A percentile compares a stretch with the other conserved stretches of the same genome.
These are phyloP conservation scores for Melanchra persicariae DNA, from an alignment of 2,888 invertebrate genomes.

Conservation along the genomic window DNA sequence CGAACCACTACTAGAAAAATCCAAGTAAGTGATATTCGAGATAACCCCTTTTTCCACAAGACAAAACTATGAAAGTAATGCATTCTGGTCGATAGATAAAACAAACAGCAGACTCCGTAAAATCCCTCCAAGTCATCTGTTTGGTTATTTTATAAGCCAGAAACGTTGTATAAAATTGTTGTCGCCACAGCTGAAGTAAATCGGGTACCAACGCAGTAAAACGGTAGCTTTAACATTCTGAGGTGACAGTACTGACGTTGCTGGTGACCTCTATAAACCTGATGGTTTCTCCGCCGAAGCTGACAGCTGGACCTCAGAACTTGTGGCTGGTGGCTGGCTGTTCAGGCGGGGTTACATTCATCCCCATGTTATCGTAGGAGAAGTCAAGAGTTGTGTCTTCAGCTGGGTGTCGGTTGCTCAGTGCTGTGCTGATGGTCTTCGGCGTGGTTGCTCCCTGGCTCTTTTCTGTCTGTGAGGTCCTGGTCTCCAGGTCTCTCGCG, in stretches of 20 bases:
- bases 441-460: slow-evolving; percentile 91
- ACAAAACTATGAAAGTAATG: slow-evolving; percentile 5
- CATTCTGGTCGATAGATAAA: slow-evolving; percentile 14
- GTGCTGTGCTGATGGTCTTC: slow-evolving; percentile 93
- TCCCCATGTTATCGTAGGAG: slow-evolving; percentile 94
- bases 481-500: slow-evolving; percentile 81
- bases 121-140: slow-evolving; percentile 24
- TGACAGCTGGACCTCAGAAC: slow-evolving; percentile 78
- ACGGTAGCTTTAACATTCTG: slow-evolving; percentile 36
- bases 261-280: slow-evolving; percentile 65
- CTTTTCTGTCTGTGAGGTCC: slow-evolving; percentile 86
- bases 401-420: slow-evolving; percentile 93
- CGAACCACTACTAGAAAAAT: slow-evolving; percentile 3
- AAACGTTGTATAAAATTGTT: slow-evolving; percentile 21
- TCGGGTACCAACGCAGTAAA: slow-evolving; percentile 6
- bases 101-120: slow-evolving; percentile 9
- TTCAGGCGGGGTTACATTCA: slow-evolving; percentile 92
- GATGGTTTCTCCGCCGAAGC: slow-evolving; percentile 71
- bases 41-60: slow-evolving; percentile 8
- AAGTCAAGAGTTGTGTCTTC: slow-evolving; percentile 95
- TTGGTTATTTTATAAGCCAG: slow-evolving; percentile 36
- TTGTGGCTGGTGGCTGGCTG: slow-evolving; percentile 81
- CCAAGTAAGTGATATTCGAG: background rate
- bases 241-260: slow-evolving; percentile 30
- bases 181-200: background rate